Evolutionary conservation across 1,140 invertebrate genomes (phyloP), one percentile per base, ranked within the genome.

Genomic region (Drosophila sproati): DNA sequence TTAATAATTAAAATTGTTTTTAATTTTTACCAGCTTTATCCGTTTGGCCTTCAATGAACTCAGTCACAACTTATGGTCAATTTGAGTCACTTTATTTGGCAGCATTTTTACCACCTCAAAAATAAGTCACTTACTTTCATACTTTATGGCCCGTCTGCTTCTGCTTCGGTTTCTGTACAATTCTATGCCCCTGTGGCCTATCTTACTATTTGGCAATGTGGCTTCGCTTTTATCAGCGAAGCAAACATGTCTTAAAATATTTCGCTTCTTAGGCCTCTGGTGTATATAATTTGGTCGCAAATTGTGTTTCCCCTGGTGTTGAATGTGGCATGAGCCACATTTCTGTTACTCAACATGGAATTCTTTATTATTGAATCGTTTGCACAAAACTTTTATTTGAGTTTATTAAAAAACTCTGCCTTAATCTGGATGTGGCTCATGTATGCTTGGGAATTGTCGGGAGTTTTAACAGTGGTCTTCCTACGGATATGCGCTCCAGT

Each of bases 391-490:
- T 87, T 87, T 88, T 64, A 80, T 80, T 79, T 66, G 31, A 70
- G 80, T 82, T 73, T 80, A 88, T 87, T 88, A 80, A 82, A 80
- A 77, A 64, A 88, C 73, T 88, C 76, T 31, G 20, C 28, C 6
- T 47, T 6, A 5, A 45, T 55, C 41, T 61, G 52, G 41, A 64
- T 60, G 66, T 73, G 79, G 56, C 57, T 68, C 61, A 57, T 79
- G 67, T 59, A 29, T 77, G 52, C 50, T 60, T 41, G 73, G 68
- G 81, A 83, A 80, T 73, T 80, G 81, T 77, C 35, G 64, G 48
- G 57, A 64, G 50, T 39, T 66, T 83, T 77, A 66, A 80, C 55
- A 52, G 43, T 47, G 50, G 47, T 37, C 50, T 63, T 57, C 59
- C 48, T 62, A n/a, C 12, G 54, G 55, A 28, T 32, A 12, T 28